These are phyloP conservation scores for Ciconia boyciana DNA, from an alignment of 2,113 vertebrate genomes.

Conservation along the genomic window DNA sequence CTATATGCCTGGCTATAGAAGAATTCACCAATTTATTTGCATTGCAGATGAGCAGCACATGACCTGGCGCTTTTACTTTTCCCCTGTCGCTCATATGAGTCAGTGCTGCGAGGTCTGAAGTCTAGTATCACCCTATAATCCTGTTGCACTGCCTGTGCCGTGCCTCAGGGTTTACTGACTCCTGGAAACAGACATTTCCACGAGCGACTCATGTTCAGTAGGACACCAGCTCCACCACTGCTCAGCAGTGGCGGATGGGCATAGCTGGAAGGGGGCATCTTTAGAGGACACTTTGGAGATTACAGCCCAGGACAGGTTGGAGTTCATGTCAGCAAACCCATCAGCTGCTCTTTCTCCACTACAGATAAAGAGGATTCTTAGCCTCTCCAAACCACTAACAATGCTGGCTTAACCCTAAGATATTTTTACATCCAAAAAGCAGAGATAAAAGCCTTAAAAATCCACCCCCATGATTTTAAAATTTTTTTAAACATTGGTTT, in stretches of 20 bases:
- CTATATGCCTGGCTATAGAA: background rate
- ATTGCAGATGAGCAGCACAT: background rate
- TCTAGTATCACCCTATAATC: background rate
- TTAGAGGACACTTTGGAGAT: background rate
- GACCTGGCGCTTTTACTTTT: background rate
- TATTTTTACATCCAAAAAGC: background rate
- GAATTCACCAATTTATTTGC: conserved; percentile 2
- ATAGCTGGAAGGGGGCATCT: background rate
- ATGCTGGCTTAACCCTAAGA: background rate
- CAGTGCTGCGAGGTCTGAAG: background rate
- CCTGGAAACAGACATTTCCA: background rate
- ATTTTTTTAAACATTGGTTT: background rate
- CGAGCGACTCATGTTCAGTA: background rate
- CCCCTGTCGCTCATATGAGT: background rate
- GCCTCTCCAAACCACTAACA: background rate
- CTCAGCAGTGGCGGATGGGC: background rate
- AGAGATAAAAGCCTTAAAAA: background rate
- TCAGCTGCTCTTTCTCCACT: background rate
- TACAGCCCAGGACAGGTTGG: background rate
- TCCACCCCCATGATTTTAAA: background rate
- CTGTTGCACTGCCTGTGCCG: background rate
- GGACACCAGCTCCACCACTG: background rate
- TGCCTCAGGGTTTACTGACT: background rate
- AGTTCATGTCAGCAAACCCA: background rate
- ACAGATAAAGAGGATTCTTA: background rate